These are phyloP conservation scores for Bombylius discolor DNA, from an alignment of 2,888 invertebrate genomes.

Conservation along the genomic window DNA sequence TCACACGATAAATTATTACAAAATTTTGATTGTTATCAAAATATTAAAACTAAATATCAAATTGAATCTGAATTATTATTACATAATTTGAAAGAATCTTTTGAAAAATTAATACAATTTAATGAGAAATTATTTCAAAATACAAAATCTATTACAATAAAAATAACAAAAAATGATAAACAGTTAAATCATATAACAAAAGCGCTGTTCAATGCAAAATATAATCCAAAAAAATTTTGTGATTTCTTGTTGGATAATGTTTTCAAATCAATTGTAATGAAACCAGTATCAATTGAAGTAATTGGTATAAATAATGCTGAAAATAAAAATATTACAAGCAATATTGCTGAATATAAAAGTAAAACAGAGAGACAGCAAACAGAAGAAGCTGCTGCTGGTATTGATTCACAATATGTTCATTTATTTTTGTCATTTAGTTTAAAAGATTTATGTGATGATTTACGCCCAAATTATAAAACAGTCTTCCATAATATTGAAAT, in stretches of 20 bases:
- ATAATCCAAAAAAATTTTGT: constrained; percentile 30
- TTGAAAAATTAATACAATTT: constrained; percentile 30
- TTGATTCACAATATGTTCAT: constrained; percentile 17
- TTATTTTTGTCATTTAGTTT: constrained; percentile 31
- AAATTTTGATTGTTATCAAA: constrained; percentile 28
- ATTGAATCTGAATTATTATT: constrained; percentile 29
- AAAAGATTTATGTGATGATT: constrained; percentile 19
- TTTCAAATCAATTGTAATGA: constrained; percentile 29
- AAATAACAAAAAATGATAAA: constrained; percentile 26
- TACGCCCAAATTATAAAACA: constrained; percentile 31
- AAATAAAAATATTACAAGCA: background rate
- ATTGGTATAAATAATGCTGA: constrained; percentile 20
- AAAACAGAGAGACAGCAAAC: constrained; percentile 9
- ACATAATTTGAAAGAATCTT: constrained; percentile 30
- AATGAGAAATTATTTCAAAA: constrained; percentile 30
- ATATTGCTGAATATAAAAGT: background rate
- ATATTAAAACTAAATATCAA: constrained; percentile 30
- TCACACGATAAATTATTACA: constrained; percentile 26
- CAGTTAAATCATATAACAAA: constrained; percentile 29
- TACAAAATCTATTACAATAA: constrained; percentile 29
- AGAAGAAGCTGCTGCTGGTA: constrained; percentile 24
- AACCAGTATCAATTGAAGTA: constrained; percentile 30
- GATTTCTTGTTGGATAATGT: constrained; percentile 31
- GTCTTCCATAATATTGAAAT: constrained; percentile 27
- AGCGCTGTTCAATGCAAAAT: constrained; percentile 31